Percentiles rank a stretch among this genome's conserved stretches.
phyloP scores from a whole-genome alignment of 2,797 vertebrate genomes.

The Alfaro cultratus region DNA sequence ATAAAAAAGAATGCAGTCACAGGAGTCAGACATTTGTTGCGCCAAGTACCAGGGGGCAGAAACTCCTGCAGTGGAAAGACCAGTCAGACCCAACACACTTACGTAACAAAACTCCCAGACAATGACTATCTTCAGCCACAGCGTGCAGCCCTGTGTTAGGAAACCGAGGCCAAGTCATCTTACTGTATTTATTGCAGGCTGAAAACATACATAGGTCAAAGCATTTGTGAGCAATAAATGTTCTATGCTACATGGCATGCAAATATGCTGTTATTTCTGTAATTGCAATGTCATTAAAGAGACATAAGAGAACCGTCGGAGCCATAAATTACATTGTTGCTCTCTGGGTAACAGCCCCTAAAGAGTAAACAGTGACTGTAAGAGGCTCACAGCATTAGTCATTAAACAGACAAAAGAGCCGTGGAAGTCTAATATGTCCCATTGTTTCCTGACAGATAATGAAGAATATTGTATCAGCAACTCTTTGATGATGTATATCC shows the following conservation, averaged over 20 bases:
- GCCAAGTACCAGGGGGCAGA: conserved; percentile 58
- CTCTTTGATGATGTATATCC: conserved; percentile 2
- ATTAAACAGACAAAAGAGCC: conserved; percentile 53
- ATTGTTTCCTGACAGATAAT: conserved; percentile 27
- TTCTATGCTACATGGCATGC: conserved; percentile 17
- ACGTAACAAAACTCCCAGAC: conserved; percentile 45
- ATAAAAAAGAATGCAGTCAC: conserved; percentile 43
- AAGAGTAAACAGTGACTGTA: conserved; percentile 38
- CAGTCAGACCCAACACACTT: conserved; percentile 57
- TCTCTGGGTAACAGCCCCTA: conserved; percentile 21
- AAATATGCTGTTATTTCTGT: conserved; percentile 51
- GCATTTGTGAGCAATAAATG: conserved; percentile 26
- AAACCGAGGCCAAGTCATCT: conserved; percentile 16
- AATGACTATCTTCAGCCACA: conserved; percentile 19
- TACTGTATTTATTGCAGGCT: conserved; percentile 9
- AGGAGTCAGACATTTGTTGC: conserved; percentile 43
- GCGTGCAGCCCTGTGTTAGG: conserved; percentile 23
- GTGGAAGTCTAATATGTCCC: conserved; percentile 17
- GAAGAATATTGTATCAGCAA: conserved; percentile 27
- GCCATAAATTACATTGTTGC: conserved; percentile 47
- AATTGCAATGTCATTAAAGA: conserved; percentile 61
- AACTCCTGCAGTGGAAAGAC: conserved; percentile 66
- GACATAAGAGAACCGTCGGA: conserved; percentile 37
- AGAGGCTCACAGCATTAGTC: conserved; percentile 35
- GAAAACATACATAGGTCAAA: conserved; percentile 48